Evolutionary conservation across 2,888 invertebrate species (phyloP), one percentile per base, ranked within the genome.

Genomic region (Ochlodes sylvanus): DNA sequence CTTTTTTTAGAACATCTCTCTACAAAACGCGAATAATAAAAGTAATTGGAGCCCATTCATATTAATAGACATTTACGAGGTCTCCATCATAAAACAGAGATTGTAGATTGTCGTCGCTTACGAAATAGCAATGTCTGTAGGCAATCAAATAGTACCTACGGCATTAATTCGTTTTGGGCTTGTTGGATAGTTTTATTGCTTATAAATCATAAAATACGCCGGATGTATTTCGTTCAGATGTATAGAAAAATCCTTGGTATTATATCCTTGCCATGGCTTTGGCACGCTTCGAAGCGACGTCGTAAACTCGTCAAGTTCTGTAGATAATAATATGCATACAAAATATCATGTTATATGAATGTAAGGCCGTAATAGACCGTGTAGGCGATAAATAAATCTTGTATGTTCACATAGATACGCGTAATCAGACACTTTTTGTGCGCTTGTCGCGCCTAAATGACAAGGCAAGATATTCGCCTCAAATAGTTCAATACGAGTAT

Each of bases 41-140:
- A 89, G 88, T 94, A 94, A 94, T 94, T 94, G 93, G 89, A 86
- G 85, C 86, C 92, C 89, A 94, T 94, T 94, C 93, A 92, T 93
- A 93, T 93, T 93, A 94, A 93, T 92, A 92, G 93, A 93, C 93
- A 84, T 93, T 94, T 93, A 94, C 90, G 92, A 92, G 83, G 81
- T 83, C 86, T 87, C 82, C 77, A 78, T 88, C 88, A 92, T 93
- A 93, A 93, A 93, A 92, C 89, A 84, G 90, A 90, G 92, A 93
- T 92, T 93, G 92, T 91, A 83, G 92, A 93, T 92, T 93, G 92
- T 92, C 90, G 89, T 90, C 90, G 85, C 86, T 91, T 88, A 86
- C 83, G 86, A 82, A 89, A 87, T 82, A 81, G 80, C 80, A 77
- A 78, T 79, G 82, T 76, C 81, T 82, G 82, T 79, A 81, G 81